Conservation (phyloP, 2,113 vertebrate genomes). For the Apteryx owenii region DNA sequence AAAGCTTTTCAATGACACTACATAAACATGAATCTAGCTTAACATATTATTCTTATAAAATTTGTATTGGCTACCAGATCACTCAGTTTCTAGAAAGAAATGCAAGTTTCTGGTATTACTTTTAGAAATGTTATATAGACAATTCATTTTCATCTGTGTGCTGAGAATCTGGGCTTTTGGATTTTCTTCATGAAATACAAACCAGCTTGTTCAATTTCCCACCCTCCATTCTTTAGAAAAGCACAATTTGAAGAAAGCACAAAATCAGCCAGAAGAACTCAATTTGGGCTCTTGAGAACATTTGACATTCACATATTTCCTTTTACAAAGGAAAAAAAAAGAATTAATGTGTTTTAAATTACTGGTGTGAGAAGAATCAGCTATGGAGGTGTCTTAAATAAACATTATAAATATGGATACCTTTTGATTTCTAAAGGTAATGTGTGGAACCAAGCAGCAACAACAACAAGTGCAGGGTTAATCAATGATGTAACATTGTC, state of each 20-base stretch:
- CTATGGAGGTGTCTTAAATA: not conserved
- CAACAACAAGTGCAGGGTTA: not conserved
- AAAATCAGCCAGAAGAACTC: conserved; percentile 3
- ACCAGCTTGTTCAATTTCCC: not conserved
- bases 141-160: not conserved
- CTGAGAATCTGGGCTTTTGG: not conserved
- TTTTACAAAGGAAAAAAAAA: conserved; percentile 2
- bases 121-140: not conserved
- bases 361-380: not conserved
- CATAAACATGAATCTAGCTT: not conserved
- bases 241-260: not conserved
- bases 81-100: not conserved
- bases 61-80: not conserved
- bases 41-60: not conserved
- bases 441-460: not conserved
- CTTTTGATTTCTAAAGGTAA: not conserved
- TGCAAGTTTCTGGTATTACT: not conserved
- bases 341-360: not conserved
- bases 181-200: conserved; percentile 17
- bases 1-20: not conserved
- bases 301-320: not conserved
- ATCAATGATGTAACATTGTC: not conserved
- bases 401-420: not conserved
- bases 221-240: conserved; percentile 1
- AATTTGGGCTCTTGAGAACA: not conserved